Conservation (phyloP, 2,113 vertebrate species). For the Hyperopisus bebe region DNA sequence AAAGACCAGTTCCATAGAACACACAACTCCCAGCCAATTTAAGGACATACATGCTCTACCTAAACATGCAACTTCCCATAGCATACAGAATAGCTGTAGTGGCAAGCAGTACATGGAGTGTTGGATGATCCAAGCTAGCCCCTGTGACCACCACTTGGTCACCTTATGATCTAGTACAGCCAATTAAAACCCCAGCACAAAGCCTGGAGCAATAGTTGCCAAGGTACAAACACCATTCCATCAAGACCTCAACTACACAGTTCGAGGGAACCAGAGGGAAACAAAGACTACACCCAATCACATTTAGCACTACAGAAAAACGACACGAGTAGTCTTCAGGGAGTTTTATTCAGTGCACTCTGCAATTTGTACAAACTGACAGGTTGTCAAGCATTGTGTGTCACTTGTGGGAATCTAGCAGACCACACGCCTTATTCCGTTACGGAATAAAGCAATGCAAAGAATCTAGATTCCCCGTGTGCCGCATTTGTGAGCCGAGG, state of each 20-base stretch:
- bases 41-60: not conserved
- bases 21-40: not conserved
- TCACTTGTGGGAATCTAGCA: not conserved
- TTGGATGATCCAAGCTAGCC: not conserved
- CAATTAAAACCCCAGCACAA: not conserved
- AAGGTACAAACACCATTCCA: not conserved
- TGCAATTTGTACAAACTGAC: conserved; percentile 12
- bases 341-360: conserved; percentile 17
- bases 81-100: not conserved
- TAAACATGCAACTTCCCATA: not conserved
- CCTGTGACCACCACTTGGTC: not conserved
- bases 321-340: not conserved
- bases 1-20: not conserved
- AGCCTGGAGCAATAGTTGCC: not conserved
- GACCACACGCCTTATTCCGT: not conserved
- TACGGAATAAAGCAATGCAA: not conserved
- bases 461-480: not conserved
- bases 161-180: not conserved
- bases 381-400: not conserved
- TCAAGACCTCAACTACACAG: not conserved
- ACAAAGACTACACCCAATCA: not conserved
- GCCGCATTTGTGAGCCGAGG: not conserved
- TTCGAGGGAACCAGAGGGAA: not conserved
- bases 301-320: not conserved
- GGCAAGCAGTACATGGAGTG: not conserved